Evolutionary conservation across 2,113 vertebrate genomes (phyloP).

Genomic region (Apodemus speciosus): DNA sequence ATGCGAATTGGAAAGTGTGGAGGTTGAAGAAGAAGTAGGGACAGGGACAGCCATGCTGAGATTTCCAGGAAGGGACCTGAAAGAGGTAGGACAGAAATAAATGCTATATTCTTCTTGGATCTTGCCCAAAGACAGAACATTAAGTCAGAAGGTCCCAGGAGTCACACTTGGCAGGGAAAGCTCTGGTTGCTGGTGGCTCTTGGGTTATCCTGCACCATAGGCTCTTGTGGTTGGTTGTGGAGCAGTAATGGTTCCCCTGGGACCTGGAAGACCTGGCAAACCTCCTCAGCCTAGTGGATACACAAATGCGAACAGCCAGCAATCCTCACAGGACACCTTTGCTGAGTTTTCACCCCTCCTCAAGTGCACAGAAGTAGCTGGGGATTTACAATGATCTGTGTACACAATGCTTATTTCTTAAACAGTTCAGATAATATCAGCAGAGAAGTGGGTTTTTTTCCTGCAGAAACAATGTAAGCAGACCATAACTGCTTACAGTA

Average conservation of each 20-base stretch:
- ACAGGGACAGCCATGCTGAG: not conserved
- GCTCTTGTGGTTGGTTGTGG: not conserved
- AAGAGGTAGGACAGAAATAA: not conserved
- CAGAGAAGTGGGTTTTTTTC: not conserved
- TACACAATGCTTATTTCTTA: not conserved
- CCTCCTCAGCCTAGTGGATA: not conserved
- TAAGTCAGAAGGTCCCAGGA: not conserved
- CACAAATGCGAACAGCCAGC: not conserved
- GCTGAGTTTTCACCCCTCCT: not conserved
- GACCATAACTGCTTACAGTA: not conserved
- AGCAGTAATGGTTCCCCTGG: not conserved
- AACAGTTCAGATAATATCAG: not conserved
- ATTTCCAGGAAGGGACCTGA: not conserved
- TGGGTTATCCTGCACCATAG: not conserved
- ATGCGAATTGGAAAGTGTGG: not conserved
- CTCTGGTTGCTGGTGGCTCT: not conserved
- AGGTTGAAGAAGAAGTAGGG: too few species aligned
- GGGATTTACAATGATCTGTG: not conserved
- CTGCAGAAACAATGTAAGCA: not conserved
- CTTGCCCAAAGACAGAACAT: not conserved
- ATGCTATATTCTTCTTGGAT: not conserved
- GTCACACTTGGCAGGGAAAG: not conserved
- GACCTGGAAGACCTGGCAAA: not conserved
- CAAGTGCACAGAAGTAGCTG: not conserved
- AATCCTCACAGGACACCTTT: not conserved